Percentiles rank a stretch among this genome's conserved stretches.
Evolutionary conservation across 2,888 invertebrate genomes (phyloP).

Genomic region (Habrosyne pyritoides): DNA sequence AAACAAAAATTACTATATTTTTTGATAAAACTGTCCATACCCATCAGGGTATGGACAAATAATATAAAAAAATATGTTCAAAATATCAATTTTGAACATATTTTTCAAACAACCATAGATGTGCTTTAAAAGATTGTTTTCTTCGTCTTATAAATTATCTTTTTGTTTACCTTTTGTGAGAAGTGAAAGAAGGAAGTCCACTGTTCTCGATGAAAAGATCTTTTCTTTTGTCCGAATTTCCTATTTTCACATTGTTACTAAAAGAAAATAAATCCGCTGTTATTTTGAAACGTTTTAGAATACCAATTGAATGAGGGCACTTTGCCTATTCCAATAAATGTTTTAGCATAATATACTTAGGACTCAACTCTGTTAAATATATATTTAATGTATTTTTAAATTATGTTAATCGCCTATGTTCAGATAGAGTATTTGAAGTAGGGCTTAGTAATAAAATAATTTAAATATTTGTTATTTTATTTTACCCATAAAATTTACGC

Average conservation of each 20-base stretch:
- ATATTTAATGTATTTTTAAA: too few species aligned
- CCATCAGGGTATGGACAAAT: too few species aligned
- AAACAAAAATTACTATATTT: too few species aligned
- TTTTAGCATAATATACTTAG: not conserved
- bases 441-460: too few species aligned
- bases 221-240: slow-evolving; percentile 22
- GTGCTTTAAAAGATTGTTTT: not conserved
- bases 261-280: not conserved
- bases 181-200: slow-evolving; percentile 21
- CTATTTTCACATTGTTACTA: slow-evolving; percentile 24
- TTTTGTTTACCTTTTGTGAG: slow-evolving; percentile 31
- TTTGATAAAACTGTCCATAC: too few species aligned
- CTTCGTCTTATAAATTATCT: slow-evolving; percentile 11
- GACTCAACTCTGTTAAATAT: too few species aligned
- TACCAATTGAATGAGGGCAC: not conserved
- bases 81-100: too few species aligned
- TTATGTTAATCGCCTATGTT: too few species aligned
- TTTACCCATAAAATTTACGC: too few species aligned
- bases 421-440: too few species aligned
- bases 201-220: slow-evolving; percentile 25
- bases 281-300: not conserved
- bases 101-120: not conserved
- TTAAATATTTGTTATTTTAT: too few species aligned
- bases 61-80: too few species aligned
- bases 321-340: not conserved